A percentile compares a stretch with the other conserved stretches of the same genome.
Evolutionary conservation across 2,888 invertebrate species (phyloP).

Genomic region (Polia nebulosa): DNA sequence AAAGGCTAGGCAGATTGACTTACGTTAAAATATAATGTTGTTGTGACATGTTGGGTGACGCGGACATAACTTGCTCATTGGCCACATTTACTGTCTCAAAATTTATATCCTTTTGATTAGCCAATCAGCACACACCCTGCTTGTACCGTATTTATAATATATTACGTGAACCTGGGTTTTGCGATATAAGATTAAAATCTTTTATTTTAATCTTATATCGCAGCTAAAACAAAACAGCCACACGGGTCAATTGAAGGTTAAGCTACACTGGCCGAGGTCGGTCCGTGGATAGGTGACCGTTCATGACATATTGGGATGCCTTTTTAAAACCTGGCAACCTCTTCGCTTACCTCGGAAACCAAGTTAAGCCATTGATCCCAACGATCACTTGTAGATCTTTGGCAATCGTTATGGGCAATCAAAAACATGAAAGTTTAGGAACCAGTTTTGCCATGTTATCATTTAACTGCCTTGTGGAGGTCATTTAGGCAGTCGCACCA

Average conservation of each 20-base stretch:
- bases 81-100: background rate
- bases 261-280: background rate
- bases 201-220: too few relatives aligned
- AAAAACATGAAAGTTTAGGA: background rate
- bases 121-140: background rate
- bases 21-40: background rate
- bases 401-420: background rate
- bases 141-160: too few relatives aligned
- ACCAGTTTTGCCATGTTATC: background rate
- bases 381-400: background rate
- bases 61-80: conserved; percentile 19
- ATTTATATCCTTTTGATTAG: too few relatives aligned
- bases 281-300: background rate
- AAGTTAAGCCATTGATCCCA: background rate
- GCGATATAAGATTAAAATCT: too few relatives aligned
- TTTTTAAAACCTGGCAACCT: too few relatives aligned
- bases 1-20: too few relatives aligned
- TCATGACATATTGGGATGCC: too few relatives aligned
- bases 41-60: background rate
- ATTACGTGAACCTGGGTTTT: too few relatives aligned
- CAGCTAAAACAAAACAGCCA: background rate
- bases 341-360: too few relatives aligned
- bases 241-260: background rate
- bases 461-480: background rate
- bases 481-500: background rate